A percentile compares a stretch with the other conserved stretches of the same genome.
Evolutionary conservation across 30 jellyfish, hydroid and myxozoan species (phyloP).

Genomic region (Turritopsis rubra): DNA sequence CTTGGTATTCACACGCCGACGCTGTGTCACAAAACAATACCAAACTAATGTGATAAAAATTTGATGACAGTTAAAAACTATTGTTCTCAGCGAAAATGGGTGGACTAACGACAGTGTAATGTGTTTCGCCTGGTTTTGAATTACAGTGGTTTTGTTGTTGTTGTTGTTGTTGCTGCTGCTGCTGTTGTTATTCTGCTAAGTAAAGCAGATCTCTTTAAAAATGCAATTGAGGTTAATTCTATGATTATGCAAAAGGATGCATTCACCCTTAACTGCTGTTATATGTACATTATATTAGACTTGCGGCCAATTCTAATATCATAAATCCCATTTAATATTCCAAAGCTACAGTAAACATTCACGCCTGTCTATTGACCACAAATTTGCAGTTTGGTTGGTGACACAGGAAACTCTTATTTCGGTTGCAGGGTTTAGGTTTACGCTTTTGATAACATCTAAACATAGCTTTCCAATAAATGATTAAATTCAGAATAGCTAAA

Average conservation of each 20-base stretch:
- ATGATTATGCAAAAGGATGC: neutral
- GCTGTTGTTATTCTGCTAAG: neutral
- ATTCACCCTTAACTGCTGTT: neutral
- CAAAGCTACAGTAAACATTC: neutral
- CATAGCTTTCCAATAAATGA: neutral
- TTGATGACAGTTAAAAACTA: neutral
- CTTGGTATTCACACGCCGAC: neutral
- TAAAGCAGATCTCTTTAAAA: neutral
- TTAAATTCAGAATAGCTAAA: too few species aligned
- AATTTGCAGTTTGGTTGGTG: neutral
- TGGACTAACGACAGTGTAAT: neutral
- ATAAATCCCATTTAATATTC: neutral
- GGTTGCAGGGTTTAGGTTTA: neutral
- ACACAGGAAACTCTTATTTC: neutral
- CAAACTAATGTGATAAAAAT: too few species aligned
- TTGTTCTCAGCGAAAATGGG: neutral
- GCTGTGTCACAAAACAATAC: neutral
- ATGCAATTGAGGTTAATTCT: neutral
- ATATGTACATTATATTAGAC: neutral
- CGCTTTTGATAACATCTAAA: neutral
- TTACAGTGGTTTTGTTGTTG: neutral
- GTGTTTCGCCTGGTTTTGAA: neutral
- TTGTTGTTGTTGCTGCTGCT: neutral
- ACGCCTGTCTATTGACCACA: neutral
- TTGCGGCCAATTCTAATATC: neutral